Evolutionary conservation across 2,888 invertebrate genomes (phyloP).

Genomic region (Anarsia innoxiella): DNA sequence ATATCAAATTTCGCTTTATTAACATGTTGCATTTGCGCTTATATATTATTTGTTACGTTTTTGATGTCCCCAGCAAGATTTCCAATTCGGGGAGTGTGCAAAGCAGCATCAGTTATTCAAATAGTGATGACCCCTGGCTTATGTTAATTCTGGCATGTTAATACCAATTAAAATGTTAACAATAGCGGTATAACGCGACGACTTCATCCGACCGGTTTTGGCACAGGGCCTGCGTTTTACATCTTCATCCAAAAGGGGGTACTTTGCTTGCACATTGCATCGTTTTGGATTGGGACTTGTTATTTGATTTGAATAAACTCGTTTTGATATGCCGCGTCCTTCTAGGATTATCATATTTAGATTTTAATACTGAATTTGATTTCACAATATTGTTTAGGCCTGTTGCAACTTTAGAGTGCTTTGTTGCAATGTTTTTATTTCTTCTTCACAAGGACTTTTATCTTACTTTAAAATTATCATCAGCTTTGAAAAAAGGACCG

Average conservation of each 20-base stretch:
- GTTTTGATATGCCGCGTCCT: too few species aligned
- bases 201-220: conserved; percentile 53
- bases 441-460: too few species aligned
- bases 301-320: conserved; percentile 6
- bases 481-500: too few species aligned
- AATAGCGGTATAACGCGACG: conserved; percentile 44
- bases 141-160: conserved; percentile 44
- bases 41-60: too few species aligned
- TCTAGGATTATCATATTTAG: too few species aligned
- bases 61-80: too few species aligned
- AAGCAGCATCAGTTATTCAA: conserved; percentile 22
- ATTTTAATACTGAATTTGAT: too few species aligned
- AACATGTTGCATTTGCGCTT: background rate
- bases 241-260: conserved; percentile 24
- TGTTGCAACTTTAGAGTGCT: too few species aligned
- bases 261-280: conserved; percentile 25
- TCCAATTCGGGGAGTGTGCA: background rate
- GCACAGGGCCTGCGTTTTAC: conserved; percentile 38
- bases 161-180: conserved; percentile 66
- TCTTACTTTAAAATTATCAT: too few species aligned
- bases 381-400: too few species aligned
- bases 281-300: conserved; percentile 27
- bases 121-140: conserved; percentile 38
- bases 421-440: too few species aligned
- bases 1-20: background rate